These are phyloP conservation scores for Atethmia centrago DNA, from an alignment of 2,888 invertebrate genomes.

Conservation along the genomic window DNA sequence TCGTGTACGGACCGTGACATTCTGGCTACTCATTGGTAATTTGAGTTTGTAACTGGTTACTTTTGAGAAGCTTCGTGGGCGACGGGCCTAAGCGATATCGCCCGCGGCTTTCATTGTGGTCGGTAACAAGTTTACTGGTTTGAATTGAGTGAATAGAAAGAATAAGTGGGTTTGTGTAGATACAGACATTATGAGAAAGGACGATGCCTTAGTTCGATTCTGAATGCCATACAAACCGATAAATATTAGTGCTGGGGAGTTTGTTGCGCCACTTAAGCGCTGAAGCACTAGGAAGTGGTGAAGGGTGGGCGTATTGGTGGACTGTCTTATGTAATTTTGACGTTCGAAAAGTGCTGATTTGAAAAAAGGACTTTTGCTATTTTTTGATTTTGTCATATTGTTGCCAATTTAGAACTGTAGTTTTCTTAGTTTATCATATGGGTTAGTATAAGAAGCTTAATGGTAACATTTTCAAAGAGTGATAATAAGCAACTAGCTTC, in stretches of 20 bases:
- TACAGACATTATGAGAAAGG: constrained; percentile 10
- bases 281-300: too few species aligned
- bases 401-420: background rate
- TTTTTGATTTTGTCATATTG: too few species aligned
- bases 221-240: background rate
- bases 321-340: too few species aligned
- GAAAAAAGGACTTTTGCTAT: too few species aligned
- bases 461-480: background rate
- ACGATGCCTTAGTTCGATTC: constrained; percentile 13
- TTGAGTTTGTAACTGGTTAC: background rate
- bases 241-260: too few species aligned
- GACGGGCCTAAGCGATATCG: background rate
- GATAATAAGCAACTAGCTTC: too few species aligned
- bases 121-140: background rate
- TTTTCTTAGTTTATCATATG: background rate
- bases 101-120: constrained; percentile 37
- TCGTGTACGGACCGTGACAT: background rate
- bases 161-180: background rate
- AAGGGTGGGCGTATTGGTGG: too few species aligned
- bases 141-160: constrained; percentile 3
- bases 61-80: background rate
- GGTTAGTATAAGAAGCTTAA: background rate
- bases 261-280: too few species aligned
- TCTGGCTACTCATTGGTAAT: background rate
- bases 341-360: too few species aligned